Evolutionary conservation across 2,888 invertebrate genomes (phyloP).

Genomic region (Ochropacha duplaris): DNA sequence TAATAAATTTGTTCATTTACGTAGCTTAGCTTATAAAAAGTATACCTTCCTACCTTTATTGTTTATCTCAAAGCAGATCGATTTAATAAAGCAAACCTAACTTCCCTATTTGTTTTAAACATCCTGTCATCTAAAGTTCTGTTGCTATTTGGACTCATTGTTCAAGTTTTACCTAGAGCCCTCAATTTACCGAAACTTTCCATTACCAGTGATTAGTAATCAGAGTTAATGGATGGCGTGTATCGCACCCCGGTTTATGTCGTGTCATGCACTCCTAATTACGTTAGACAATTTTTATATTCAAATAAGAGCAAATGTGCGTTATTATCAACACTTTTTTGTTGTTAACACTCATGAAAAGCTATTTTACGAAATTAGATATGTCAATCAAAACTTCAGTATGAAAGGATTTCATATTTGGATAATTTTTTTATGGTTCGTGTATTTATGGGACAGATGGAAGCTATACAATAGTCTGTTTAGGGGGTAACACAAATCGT

Average conservation of each 20-base stretch:
- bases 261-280: constrained; percentile 40
- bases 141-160: constrained; percentile 1
- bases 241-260: constrained; percentile 37
- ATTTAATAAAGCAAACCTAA: too few species aligned
- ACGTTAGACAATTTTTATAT: constrained; percentile 26
- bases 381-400: neutral
- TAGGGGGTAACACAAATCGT: neutral
- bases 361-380: neutral
- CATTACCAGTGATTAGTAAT: constrained; percentile 61
- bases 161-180: constrained; percentile 16
- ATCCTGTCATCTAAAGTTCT: neutral
- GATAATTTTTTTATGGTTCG: neutral
- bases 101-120: neutral
- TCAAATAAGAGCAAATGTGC: constrained; percentile 14
- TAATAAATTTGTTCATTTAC: too few species aligned
- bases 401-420: neutral
- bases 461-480: neutral
- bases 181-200: constrained; percentile 29
- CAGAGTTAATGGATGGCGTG: constrained; percentile 54
- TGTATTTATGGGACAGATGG: neutral
- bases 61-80: too few species aligned
- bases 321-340: constrained; percentile 14
- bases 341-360: constrained; percentile 6
- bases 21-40: too few species aligned
- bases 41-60: too few species aligned